phyloP scores from a whole-genome alignment of 2,113 vertebrate species.

The Dolichotis patagonum region DNA sequence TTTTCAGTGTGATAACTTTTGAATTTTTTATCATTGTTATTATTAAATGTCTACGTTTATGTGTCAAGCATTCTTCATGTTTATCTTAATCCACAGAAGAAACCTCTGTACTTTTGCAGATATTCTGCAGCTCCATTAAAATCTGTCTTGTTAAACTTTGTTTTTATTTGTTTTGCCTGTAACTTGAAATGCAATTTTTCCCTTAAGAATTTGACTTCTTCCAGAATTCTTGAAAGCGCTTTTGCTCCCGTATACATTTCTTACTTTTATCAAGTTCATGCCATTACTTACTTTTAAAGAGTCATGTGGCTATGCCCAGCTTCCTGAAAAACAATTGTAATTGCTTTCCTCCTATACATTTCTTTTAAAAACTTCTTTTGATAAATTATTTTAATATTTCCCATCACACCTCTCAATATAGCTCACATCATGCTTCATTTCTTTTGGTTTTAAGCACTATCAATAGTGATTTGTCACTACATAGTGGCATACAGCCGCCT shows the following conservation, averaged over 20 bases:
- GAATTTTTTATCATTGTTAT: neutral
- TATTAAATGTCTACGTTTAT: neutral
- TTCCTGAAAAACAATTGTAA: neutral
- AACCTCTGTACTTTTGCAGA: neutral
- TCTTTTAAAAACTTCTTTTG: neutral
- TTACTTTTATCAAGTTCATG: slow-evolving; percentile 29
- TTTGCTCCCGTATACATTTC: neutral
- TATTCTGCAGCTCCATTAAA: neutral
- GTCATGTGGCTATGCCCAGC: neutral
- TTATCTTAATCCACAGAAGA: slow-evolving; percentile 40
- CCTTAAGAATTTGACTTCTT: neutral
- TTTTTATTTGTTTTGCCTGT: slow-evolving; percentile 13
- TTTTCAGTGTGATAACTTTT: slow-evolving; percentile 22
- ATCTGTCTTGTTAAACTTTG: neutral
- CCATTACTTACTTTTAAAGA: neutral
- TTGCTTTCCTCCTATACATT: neutral
- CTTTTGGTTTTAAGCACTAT: neutral
- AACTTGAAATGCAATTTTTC: neutral
- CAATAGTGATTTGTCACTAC: neutral
- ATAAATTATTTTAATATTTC: neutral
- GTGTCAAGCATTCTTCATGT: slow-evolving; percentile 8
- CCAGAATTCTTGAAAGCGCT: neutral
- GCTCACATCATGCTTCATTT: neutral
- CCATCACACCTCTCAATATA: neutral
- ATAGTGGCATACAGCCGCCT: neutral